Evolutionary conservation across 2,888 invertebrate genomes (phyloP), one percentile per base, ranked within the genome.

Genomic region (Aphrophora alni): DNA sequence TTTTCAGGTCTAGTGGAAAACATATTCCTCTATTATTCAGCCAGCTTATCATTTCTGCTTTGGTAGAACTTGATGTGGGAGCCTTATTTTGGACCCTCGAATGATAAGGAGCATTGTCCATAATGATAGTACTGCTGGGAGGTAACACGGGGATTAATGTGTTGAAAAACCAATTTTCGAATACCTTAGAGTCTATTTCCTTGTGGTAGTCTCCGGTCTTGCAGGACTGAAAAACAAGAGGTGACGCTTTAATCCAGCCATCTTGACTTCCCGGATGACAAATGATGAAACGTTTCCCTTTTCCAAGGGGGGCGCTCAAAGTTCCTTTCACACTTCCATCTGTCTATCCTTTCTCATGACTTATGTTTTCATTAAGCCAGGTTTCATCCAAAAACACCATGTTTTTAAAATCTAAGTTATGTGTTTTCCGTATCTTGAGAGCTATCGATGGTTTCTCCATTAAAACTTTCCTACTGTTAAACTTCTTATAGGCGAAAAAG

Each of bases 91-190:
- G 4, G 27, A 73, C 73, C n/a, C 28, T 5, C 27, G 73, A 73
- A 73, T 28, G 73, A 44, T 44, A 44, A 44, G 44, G 12, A 44
- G 44, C 44, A 44, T 44, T 44, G 12, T 44, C 44, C 26, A 14
- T 69, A 28, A 73, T 73, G n/a, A 73, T 73, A 73, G 73, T 73
- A 27, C 73, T 73, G 73, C 73, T 73, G 73, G 73, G 73, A 71
- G 71, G 69, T 69, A 69, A 69, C 69, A 69, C 69, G 69, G 69
- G 69, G 71, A 71, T 71, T 71, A 71, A 71, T 71, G 71, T 71
- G 25, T 71, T 71, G 71, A 71, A 71, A 71, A 71, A 68, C 68
- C 68, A 68, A 68, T 68, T 68, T 68, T 68, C 68, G 14, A 68
- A 68, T 68, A 68, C 68, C 68, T 68, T 68, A 68, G 68, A 68